Conservation (phyloP, 2,113 vertebrate genomes). For the Dipodomys stephensi region DNA sequence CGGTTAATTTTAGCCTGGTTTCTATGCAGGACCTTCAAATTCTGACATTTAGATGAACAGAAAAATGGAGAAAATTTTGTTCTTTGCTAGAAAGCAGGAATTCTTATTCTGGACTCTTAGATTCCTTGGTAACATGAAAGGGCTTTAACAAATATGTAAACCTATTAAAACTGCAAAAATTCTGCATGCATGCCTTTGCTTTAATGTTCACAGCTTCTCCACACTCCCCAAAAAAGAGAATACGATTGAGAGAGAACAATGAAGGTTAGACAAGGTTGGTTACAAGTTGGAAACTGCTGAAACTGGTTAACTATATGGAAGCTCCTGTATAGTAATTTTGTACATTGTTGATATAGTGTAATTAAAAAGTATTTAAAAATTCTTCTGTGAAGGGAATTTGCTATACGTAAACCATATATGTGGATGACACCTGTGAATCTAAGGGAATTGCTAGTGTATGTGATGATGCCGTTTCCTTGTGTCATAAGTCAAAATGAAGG, state of each 20-base stretch:
- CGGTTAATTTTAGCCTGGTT: neutral
- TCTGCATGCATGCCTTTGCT: neutral
- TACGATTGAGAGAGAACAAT: neutral
- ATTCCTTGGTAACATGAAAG: neutral
- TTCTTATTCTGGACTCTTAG: constrained; percentile 30
- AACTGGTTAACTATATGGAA: neutral
- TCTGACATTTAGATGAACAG: neutral
- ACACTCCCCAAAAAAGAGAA: neutral
- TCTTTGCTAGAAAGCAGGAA: constrained; percentile 1
- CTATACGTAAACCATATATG: neutral
- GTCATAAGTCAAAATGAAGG: constrained; percentile 47
- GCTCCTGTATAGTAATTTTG: neutral
- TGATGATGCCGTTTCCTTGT: constrained; percentile 1
- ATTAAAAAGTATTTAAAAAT: constrained; percentile 32
- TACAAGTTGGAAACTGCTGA: neutral
- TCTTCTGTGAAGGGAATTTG: constrained; percentile 3
- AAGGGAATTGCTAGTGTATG: neutral
- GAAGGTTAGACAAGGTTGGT: neutral
- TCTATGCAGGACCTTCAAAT: constrained; percentile 24
- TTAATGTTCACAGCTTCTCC: neutral
- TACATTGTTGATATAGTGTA: constrained; percentile 8
- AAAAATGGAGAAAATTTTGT: neutral
- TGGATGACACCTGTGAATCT: constrained; percentile 21
- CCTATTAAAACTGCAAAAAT: neutral
- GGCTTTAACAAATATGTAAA: neutral